Evolutionary conservation across 2,888 invertebrate genomes (phyloP), one percentile per base, ranked within the genome.

Genomic region (Clitarchus hookeri): DNA sequence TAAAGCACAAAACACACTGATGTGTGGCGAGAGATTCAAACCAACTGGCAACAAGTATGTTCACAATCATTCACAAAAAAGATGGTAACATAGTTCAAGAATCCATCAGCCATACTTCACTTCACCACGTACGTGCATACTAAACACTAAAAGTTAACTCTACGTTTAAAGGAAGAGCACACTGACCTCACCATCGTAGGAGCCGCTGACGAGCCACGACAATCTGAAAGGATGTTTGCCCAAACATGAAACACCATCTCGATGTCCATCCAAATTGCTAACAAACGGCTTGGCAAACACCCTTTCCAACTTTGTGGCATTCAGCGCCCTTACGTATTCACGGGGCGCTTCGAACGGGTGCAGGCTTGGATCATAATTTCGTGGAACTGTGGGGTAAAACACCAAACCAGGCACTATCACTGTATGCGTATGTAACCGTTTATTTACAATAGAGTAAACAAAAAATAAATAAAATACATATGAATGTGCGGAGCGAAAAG

Each of bases 211-310:
- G 16, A 98, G 91, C 0, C 94, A 92, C 0, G 98, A 96, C 16
- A 99, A 92, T 83, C 94, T 93, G 54, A 93, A 94, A 0, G 99
- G 98, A 92, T 99, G 98, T 91, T 98, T 99, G 3, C 94, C 94
- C 89, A 97, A 92, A 89, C 95, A 95, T 0, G 96, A 95, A 0
- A 99, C 95, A 0, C 97, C 97, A 92, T 99, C 99, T 87, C 95
- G 93, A 91, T 99, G 99, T 0, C 99, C 99, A 91, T 98, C 98
- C 84, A 99, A 93, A 90, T 95, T 96, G 11, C 97, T 97, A 36
- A 99, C 91, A 91, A 99, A 99, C 0, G 99, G 99, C 91, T 99
- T 99, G 0, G 99, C 99, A 92, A 99, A 99, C 0, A 99, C 96
- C 89, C 97, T 93, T 90, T 99, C 99, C 87, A 99, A 92, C 92